Evolutionary conservation across 1,140 invertebrate genomes (phyloP), one percentile per base, ranked within the genome.

Genomic region (Subanguina moxae): DNA sequence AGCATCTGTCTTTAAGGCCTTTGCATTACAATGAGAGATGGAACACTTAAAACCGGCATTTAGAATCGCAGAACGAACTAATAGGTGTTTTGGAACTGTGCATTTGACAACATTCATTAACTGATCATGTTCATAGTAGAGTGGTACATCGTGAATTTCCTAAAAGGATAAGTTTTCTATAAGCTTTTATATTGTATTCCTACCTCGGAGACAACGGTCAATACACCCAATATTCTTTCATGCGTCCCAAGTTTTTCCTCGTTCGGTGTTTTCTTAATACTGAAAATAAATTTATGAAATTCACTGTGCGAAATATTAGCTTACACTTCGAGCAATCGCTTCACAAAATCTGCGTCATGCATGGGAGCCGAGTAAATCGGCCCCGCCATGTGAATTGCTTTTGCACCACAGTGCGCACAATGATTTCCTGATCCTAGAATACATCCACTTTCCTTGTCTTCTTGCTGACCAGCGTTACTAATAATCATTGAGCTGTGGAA

Each of bases 21-120:
- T 88, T 77, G 89, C 90, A 59, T 87, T 87, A 61, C 90, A 89
- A 85, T 99, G 96, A 0, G 94, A 94, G 70, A 89, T 88, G 0
- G 94, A 97, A 1, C 97, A 93, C 75, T 87, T 85, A 84, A 92
- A 96, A 0, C 94, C 94, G 13, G 90, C 91, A 86, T 97, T 92
- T 23, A 97, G 80, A 57, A 99, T 83, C 0, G 94, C 94, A 1
- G 95, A 98, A 75, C 93, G 69, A 21, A 77, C 52, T 38, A 38
- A 43, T n/a, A 66, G 42, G n/a, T 59, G 27, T 42, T 76, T 77
- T 71, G 76, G 73, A 59, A 77, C 68, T 11, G 66, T 43, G 30
- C 52, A 74, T 65, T 75, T 76, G 15, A 77, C 57, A n/a, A 76
- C 45, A 46, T 65, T 65, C 48, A 77, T 65, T 52, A 73, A 67